phyloP scores from a whole-genome alignment of 2,113 vertebrate genomes.

The Chamaea fasciata region DNA sequence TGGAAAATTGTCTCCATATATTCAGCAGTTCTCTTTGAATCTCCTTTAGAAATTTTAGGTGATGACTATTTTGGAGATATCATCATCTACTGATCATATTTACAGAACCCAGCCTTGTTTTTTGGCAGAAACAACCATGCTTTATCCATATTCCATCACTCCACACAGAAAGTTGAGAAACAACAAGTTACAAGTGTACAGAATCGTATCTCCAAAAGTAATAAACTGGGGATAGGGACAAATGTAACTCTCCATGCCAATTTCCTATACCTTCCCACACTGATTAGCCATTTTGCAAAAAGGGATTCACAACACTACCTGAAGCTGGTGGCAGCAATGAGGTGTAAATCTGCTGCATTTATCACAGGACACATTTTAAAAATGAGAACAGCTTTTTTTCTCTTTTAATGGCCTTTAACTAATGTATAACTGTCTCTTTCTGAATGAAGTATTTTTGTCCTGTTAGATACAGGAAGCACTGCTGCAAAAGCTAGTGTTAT shows the following conservation, averaged over 20 bases:
- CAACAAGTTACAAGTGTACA: background rate
- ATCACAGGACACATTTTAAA: background rate
- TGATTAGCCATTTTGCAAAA: background rate
- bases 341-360: background rate
- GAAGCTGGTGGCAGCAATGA: background rate
- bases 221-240: background rate
- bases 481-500: background rate
- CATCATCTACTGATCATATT: background rate
- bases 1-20: background rate
- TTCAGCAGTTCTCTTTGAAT: background rate
- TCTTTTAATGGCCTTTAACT: background rate
- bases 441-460: background rate
- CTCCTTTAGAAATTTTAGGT: background rate
- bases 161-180: background rate
- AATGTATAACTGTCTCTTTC: background rate
- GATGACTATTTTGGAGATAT: background rate
- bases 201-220: background rate
- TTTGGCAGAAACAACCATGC: background rate
- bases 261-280: background rate
- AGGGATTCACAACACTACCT: accelerated
- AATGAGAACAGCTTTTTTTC: background rate
- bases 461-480: background rate
- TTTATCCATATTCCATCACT: background rate
- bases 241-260: background rate
- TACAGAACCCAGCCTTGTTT: background rate